phyloP scores from a whole-genome alignment of 2,888 invertebrate genomes.

The Dryobotodes eremita region DNA sequence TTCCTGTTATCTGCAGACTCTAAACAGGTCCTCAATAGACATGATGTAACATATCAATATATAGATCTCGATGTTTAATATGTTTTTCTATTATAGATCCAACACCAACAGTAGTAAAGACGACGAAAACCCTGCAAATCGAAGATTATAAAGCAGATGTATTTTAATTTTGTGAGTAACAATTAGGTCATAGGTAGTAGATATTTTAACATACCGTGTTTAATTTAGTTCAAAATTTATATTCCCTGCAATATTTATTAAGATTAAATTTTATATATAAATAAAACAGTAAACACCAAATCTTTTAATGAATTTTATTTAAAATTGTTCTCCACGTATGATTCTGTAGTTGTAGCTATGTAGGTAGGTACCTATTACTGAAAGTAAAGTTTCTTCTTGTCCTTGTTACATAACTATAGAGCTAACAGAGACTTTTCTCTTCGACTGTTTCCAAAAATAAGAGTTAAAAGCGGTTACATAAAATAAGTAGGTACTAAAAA shows the following conservation, averaged over 20 bases:
- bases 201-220: slow-evolving; percentile 2
- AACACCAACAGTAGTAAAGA: slow-evolving; percentile 36
- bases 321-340: background rate
- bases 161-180: background rate
- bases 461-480: background rate
- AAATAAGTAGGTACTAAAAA: background rate
- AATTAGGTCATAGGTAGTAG: slow-evolving; percentile 1
- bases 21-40: background rate
- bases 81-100: slow-evolving; percentile 47
- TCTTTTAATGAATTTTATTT: slow-evolving; percentile 5
- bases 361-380: background rate
- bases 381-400: background rate
- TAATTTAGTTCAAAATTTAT: slow-evolving; percentile 1
- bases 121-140: background rate
- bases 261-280: background rate
- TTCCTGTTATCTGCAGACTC: background rate
- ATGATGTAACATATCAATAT: background rate
- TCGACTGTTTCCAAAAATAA: background rate
- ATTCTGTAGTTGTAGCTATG: background rate
- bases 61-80: background rate
- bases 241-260: background rate
- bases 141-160: slow-evolving; percentile 27
- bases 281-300: slow-evolving; percentile 5
- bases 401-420: background rate
- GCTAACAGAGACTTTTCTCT: background rate